Percentiles rank a stretch among this genome's conserved stretches.
These are phyloP conservation scores for Tragulus kanchil DNA, from an alignment of 2,113 vertebrate species.

Conservation along the genomic window DNA sequence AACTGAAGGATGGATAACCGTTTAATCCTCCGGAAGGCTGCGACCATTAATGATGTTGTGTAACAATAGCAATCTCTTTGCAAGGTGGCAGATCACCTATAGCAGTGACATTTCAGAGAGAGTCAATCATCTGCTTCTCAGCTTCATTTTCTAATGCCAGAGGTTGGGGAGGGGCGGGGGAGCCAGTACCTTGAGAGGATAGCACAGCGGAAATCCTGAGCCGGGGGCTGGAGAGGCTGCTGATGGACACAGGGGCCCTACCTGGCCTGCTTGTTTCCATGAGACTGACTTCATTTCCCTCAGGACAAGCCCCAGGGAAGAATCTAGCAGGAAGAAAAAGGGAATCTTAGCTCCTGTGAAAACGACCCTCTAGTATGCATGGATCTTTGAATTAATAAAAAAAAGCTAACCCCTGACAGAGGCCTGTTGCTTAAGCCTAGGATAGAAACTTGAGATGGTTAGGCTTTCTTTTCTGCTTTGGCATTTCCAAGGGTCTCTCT, in stretches of 20 bases:
- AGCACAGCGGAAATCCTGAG: background rate
- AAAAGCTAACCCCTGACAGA: background rate
- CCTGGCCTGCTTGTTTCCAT: background rate
- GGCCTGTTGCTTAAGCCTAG: background rate
- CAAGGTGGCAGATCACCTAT: conserved; percentile 11
- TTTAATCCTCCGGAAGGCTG: conserved; percentile 58
- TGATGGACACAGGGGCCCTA: background rate
- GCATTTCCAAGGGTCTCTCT: background rate
- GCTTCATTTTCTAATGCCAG: background rate
- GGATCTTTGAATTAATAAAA: background rate
- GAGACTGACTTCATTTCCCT: background rate
- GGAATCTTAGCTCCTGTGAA: background rate
- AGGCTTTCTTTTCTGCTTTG: background rate
- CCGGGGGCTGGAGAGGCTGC: background rate
- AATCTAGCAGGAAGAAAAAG: background rate
- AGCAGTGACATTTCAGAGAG: conserved; percentile 41
- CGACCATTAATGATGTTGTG: background rate
- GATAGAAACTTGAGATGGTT: background rate
- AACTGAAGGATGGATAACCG: conserved; percentile 63
- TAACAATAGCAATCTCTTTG: conserved; percentile 1
- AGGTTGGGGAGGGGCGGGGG: no score
- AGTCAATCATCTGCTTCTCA: conserved; percentile 40
- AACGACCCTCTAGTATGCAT: background rate
- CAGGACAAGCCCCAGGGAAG: background rate
- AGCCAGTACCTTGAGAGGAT: background rate